Evolutionary conservation across 1,140 invertebrate species (phyloP).

Genomic region (Teleogryllus occipitalis): DNA sequence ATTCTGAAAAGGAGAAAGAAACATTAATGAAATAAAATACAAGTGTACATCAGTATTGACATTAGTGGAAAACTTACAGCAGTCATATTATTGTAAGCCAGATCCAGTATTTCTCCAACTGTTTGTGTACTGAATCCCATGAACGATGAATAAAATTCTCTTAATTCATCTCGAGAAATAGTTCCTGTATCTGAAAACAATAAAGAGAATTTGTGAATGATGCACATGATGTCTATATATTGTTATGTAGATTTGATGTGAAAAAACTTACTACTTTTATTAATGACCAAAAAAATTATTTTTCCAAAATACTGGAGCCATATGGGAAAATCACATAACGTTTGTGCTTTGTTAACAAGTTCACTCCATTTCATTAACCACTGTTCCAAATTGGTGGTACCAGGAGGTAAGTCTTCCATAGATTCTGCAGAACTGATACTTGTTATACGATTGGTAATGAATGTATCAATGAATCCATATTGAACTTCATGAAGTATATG

Average conservation of each 20-base stretch:
- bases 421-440: conserved; percentile 29
- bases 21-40: conserved; percentile 29
- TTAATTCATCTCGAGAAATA: conserved; percentile 53
- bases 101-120: conserved; percentile 53
- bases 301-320: conserved; percentile 63
- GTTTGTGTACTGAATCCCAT: conserved; percentile 49
- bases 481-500: conserved; percentile 57
- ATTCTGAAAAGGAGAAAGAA: conserved; percentile 40
- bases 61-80: conserved; percentile 44
- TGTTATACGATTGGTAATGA: conserved; percentile 36
- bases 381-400: conserved; percentile 35
- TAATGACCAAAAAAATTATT: conserved; percentile 60
- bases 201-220: not conserved
- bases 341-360: conserved; percentile 43
- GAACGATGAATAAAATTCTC: conserved; percentile 57
- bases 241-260: no score
- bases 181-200: conserved; percentile 44
- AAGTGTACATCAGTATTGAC: conserved; percentile 13
- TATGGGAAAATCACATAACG: conserved; percentile 51
- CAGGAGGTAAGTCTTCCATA: not conserved
- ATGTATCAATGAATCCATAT: conserved; percentile 54
- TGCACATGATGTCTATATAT: not conserved
- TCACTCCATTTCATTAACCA: conserved; percentile 59
- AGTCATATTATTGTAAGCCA: conserved; percentile 54
- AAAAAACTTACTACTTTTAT: conserved; percentile 47